These are phyloP conservation scores for Xenopus tropicalis DNA, from an alignment of 2,113 vertebrate species.

Conservation along the genomic window DNA sequence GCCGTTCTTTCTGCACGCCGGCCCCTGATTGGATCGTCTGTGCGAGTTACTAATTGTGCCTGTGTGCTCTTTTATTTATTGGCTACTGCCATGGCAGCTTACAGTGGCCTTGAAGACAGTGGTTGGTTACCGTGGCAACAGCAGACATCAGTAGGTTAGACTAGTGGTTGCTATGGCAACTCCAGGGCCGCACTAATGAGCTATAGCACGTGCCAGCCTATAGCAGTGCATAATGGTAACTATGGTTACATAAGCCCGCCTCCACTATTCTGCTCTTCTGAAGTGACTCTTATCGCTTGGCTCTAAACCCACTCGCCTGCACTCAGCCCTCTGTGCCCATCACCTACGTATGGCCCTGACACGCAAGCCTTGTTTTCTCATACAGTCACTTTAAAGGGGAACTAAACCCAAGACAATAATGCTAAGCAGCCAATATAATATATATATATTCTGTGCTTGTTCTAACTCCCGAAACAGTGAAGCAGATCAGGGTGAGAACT, in stretches of 20 bases:
- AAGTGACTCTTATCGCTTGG: not conserved
- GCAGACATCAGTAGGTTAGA: conserved; percentile 36
- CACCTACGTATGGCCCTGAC: not conserved
- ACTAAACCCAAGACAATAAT: too few species aligned
- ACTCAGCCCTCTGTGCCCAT: not conserved
- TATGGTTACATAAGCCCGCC: conserved; percentile 23
- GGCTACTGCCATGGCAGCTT: conserved; percentile 54
- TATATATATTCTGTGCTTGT: too few species aligned
- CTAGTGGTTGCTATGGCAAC: conserved; percentile 43
- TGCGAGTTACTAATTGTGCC: conserved; percentile 5
- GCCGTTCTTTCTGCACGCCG: not conserved
- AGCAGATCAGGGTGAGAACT: too few species aligned
- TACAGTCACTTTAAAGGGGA: too few species aligned
- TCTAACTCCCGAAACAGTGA: too few species aligned
- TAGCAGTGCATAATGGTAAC: conserved; percentile 23
- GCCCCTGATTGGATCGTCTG: conserved; percentile 1
- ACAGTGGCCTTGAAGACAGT: conserved; percentile 55
- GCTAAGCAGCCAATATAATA: too few species aligned
- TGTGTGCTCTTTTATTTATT: conserved; percentile 7
- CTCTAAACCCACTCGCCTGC: not conserved
- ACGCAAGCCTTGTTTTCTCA: not conserved
- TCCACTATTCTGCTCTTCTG: not conserved
- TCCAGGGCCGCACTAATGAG: not conserved
- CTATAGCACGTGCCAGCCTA: conserved; percentile 23
- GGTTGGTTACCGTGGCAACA: conserved; percentile 54